These are phyloP conservation scores for Excalfactoria chinensis DNA, from an alignment of 2,113 vertebrate genomes.

Conservation along the genomic window DNA sequence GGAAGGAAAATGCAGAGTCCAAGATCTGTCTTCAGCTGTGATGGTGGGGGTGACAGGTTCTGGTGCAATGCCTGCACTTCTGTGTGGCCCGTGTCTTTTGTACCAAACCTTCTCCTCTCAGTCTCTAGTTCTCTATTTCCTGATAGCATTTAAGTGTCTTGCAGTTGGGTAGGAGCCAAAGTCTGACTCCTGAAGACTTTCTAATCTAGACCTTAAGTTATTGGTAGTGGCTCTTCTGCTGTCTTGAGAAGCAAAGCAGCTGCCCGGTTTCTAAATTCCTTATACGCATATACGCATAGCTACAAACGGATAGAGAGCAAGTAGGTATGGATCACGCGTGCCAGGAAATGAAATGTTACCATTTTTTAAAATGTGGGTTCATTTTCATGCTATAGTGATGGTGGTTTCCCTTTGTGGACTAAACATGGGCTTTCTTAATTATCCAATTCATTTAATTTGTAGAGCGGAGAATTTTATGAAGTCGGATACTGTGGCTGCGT, in stretches of 20 bases:
- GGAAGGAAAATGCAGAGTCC: background rate
- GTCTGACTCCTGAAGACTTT: background rate
- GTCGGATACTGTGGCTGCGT: background rate
- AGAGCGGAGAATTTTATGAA: background rate
- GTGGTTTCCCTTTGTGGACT: constrained; percentile 28
- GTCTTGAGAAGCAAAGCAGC: background rate
- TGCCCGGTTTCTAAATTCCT: background rate
- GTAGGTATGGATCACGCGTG: background rate
- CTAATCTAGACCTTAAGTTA: background rate
- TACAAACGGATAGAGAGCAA: background rate
- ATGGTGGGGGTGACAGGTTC: rapidly evolving
- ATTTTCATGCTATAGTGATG: background rate
- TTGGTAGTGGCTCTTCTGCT: background rate
- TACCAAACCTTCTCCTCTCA: background rate
- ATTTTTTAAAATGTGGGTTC: background rate
- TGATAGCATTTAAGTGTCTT: background rate
- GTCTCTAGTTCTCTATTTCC: background rate
- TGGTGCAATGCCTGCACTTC: background rate
- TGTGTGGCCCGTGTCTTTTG: no score
- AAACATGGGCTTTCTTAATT: constrained; percentile 31
- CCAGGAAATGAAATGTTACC: background rate
- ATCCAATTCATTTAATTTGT: constrained; percentile 6
- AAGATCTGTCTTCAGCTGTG: background rate
- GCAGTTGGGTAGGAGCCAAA: background rate
- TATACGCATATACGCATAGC: rapidly evolving